These are phyloP conservation scores for Sebastes diploproa DNA, from an alignment of 2,797 vertebrate genomes.

Conservation along the genomic window DNA sequence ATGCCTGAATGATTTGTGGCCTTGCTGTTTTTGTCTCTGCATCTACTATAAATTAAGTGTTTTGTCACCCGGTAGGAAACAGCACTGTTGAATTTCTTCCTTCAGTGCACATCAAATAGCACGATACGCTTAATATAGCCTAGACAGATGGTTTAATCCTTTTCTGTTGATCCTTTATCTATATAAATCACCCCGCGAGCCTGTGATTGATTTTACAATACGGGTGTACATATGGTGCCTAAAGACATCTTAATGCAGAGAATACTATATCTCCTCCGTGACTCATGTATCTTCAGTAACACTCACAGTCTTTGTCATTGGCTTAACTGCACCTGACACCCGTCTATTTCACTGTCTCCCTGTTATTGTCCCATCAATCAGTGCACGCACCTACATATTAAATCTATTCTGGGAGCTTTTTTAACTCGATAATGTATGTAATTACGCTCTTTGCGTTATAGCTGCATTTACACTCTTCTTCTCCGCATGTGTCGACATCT, in stretches of 20 bases:
- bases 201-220: not conserved
- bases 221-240: not conserved
- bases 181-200: not conserved
- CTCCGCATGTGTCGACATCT: conserved; percentile 19
- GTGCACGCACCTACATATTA: not conserved
- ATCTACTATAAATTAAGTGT: not conserved
- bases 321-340: not conserved
- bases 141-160: not conserved
- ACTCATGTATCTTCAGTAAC: not conserved
- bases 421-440: conserved; percentile 5
- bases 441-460: conserved; percentile 15
- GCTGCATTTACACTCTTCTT: conserved; percentile 19
- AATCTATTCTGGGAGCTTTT: conserved; percentile 13
- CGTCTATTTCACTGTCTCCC: not conserved
- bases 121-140: not conserved
- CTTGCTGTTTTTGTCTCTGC: not conserved
- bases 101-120: not conserved
- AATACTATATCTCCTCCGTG: not conserved
- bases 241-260: not conserved
- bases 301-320: not conserved
- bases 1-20: not conserved
- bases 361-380: conserved; percentile 7
- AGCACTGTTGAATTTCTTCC: not conserved
- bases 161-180: conserved; percentile 11
- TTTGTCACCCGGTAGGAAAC: conserved; percentile 11